Evolutionary conservation across 2,113 vertebrate species (phyloP).

Genomic region (Neotoma lepida): DNA sequence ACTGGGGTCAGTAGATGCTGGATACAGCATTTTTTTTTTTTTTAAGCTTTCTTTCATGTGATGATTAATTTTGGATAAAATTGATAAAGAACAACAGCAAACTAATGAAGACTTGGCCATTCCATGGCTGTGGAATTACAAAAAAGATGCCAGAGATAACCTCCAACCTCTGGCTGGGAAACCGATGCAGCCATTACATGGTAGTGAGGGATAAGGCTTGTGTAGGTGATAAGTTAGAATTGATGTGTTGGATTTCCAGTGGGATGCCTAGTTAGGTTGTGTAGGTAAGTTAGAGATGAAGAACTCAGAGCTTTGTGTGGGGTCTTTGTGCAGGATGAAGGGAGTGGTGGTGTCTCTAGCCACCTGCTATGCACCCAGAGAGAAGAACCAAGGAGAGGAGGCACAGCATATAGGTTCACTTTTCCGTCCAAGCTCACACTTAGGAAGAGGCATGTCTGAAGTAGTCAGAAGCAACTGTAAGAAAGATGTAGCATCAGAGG

Average conservation of each 20-base stretch:
- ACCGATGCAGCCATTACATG: neutral
- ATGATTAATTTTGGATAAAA: neutral
- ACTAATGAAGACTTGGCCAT: neutral
- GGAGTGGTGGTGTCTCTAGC: too few species aligned
- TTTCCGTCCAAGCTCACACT: neutral
- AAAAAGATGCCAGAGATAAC: neutral
- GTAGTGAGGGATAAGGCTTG: neutral
- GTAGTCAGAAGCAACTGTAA: neutral
- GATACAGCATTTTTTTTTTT: neutral
- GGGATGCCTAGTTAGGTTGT: neutral
- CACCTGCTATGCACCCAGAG: neutral
- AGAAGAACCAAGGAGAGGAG: neutral
- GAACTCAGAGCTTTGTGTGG: neutral
- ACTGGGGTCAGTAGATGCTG: neutral
- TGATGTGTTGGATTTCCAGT: neutral
- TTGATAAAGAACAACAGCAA: neutral
- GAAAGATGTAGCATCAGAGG: neutral
- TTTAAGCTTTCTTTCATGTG: neutral
- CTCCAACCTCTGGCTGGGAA: neutral
- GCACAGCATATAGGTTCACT: neutral
- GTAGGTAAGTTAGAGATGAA: neutral
- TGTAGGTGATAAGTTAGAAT: neutral
- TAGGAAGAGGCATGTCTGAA: constrained; percentile 6
- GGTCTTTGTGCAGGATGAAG: neutral
- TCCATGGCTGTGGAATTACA: neutral